Conservation (phyloP, 1,140 invertebrate species). For the Ceratina calcarata region DNA sequence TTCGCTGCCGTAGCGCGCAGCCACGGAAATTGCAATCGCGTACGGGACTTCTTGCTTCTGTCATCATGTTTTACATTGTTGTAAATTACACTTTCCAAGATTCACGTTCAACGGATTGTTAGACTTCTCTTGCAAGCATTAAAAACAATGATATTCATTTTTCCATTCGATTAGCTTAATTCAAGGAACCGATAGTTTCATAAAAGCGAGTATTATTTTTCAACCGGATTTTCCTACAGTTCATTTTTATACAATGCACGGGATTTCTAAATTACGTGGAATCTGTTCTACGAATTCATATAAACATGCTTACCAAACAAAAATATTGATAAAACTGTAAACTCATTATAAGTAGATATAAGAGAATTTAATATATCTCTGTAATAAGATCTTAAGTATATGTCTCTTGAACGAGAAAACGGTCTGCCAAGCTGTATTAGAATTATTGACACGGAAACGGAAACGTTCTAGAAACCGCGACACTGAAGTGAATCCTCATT, state of each 20-base stretch:
- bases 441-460: conserved; percentile 28
- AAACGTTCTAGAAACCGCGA: conserved; percentile 27
- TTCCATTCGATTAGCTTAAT: not conserved
- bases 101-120: no score
- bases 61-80: conserved; percentile 11
- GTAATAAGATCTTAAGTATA: no score
- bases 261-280: not conserved
- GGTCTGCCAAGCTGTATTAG: not conserved
- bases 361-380: no score
- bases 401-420: not conserved
- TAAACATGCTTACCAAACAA: not conserved
- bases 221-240: not conserved
- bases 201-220: not conserved
- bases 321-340: not conserved
- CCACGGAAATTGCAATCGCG: conserved; percentile 38
- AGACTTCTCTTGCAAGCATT: not conserved
- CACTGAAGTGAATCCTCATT: conserved; percentile 18
- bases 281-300: no score
- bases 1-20: conserved; percentile 1
- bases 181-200: not conserved
- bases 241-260: not conserved
- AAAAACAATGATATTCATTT: not conserved
- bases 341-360: no score
- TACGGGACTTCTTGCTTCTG: conserved; percentile 27
- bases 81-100: not conserved